Conservation (phyloP, 2,113 vertebrate species). For the Amphiprion percula region DNA sequence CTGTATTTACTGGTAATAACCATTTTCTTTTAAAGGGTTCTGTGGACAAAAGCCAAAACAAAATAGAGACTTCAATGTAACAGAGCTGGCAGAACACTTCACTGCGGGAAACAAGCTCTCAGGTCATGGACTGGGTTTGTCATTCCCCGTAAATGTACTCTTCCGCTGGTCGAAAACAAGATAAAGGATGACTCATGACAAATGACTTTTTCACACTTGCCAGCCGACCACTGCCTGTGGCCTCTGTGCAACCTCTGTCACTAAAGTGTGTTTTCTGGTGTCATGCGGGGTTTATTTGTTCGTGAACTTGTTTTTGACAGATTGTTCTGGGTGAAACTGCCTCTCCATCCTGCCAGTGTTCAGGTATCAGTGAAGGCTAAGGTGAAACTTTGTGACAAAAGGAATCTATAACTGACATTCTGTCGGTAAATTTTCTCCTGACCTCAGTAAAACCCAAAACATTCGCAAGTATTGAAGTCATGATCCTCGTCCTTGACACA, state of each 20-base stretch:
- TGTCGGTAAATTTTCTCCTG: too few species aligned
- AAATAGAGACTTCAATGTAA: slow-evolving; percentile 15
- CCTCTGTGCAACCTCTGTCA: neutral
- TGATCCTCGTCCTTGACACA: too few species aligned
- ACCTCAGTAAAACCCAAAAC: too few species aligned
- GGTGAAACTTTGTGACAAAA: too few species aligned
- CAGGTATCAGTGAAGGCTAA: too few species aligned
- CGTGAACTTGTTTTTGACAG: slow-evolving; percentile 2
- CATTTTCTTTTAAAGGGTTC: slow-evolving; percentile 27
- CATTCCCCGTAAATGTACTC: slow-evolving; percentile 51
- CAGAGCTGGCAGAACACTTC: slow-evolving; percentile 39
- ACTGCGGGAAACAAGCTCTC: slow-evolving; percentile 36
- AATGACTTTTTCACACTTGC: slow-evolving; percentile 36
- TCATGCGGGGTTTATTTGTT: slow-evolving; percentile 29
- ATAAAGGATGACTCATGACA: slow-evolving; percentile 54
- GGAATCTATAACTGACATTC: too few species aligned
- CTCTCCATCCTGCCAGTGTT: neutral
- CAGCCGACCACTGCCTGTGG: slow-evolving; percentile 18
- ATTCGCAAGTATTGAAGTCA: too few species aligned
- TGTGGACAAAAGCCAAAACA: slow-evolving; percentile 53
- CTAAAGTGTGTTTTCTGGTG: slow-evolving; percentile 31
- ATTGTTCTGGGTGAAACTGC: neutral
- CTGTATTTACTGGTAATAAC: slow-evolving; percentile 31
- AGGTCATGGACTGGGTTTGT: slow-evolving; percentile 50
- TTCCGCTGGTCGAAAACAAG: slow-evolving; percentile 35